Conservation (phyloP, 2,888 invertebrate genomes). For the Boloria selene region DNA sequence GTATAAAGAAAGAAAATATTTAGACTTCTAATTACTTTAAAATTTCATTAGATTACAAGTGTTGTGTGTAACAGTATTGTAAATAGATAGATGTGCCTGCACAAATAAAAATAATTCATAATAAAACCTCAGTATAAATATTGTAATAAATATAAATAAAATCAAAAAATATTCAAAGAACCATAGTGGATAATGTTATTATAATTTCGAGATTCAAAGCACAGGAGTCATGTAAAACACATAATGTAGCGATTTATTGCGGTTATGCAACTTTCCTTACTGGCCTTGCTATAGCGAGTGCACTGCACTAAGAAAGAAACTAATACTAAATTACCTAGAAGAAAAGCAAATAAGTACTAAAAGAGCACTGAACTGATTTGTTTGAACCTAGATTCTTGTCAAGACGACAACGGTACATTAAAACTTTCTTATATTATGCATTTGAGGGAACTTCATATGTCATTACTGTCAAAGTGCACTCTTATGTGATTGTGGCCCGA, state of each 20-base stretch:
- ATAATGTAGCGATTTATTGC: background rate
- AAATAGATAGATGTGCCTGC: constrained; percentile 6
- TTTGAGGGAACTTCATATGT: too few relatives aligned
- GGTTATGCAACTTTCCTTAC: constrained; percentile 30
- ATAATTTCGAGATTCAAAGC: constrained; percentile 31
- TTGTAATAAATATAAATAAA: constrained; percentile 10
- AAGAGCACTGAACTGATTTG: constrained; percentile 42
- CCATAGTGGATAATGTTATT: constrained; percentile 27
- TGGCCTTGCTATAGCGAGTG: constrained; percentile 36
- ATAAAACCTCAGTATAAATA: constrained; percentile 20
- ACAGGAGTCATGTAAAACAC: background rate
- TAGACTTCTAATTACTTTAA: too few relatives aligned
- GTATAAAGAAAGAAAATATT: too few relatives aligned
- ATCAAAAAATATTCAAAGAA: constrained; percentile 10
- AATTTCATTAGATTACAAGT: too few relatives aligned
- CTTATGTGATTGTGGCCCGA: background rate
- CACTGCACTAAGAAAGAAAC: constrained; percentile 31
- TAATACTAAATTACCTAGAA: constrained; percentile 39
- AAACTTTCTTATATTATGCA: background rate
- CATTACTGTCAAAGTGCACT: too few relatives aligned
- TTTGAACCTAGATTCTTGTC: constrained; percentile 28
- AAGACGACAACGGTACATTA: constrained; percentile 6
- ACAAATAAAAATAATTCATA: background rate
- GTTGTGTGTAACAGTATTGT: too few relatives aligned
- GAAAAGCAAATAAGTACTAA: constrained; percentile 50